Evolutionary conservation across 2,797 vertebrate species (phyloP), one percentile per base, ranked within the genome.

Genomic region (Dallia pectoralis): DNA sequence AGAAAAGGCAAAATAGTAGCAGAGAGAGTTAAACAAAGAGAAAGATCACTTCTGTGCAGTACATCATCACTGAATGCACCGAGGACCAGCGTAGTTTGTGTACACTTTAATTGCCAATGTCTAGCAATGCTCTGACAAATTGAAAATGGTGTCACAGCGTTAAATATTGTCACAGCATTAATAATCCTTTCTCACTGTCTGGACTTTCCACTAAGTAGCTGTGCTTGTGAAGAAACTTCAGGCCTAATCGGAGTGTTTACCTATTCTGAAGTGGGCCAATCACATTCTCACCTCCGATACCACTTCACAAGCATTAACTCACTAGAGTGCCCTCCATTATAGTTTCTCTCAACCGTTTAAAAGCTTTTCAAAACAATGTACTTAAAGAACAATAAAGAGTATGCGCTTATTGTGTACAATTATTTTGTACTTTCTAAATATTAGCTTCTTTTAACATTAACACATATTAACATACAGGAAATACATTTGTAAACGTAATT

Each of bases 41-140:
- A 56, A 8, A 19, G 11, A 56, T 56, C 6, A n/a, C 8, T 56
- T 4, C 53, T n/a, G 53, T 56, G n/a, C 18, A 56, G 53, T 63
- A 18, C 5, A 63, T 63, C 8, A 18, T 16, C 47, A 67, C 9
- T 27, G 65, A 25, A 47, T 25, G 22, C 16, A 47, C 36, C 22
- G 18, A 15, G 8, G 63, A n/a, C 18, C 72, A 71, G 79, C 70
- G 78, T 71, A 72, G 51, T 33, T 16, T 59, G 56, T 83, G 82
- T 86, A 25, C 79, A 74, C 36, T 81, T 62, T 82, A 79, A 74
- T 74, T 80, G 75, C 61, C 81, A 25, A 56, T 56, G n/a, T 25
- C 7, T 65, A 79, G 84, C 83, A 85, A 83, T 83, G 82, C 84
- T 80, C 82, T 82, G 30, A 16, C 32, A 32, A 33, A 19, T 40